Evolutionary conservation across 2,113 vertebrate species (phyloP).

Genomic region (Antigone vipio): DNA sequence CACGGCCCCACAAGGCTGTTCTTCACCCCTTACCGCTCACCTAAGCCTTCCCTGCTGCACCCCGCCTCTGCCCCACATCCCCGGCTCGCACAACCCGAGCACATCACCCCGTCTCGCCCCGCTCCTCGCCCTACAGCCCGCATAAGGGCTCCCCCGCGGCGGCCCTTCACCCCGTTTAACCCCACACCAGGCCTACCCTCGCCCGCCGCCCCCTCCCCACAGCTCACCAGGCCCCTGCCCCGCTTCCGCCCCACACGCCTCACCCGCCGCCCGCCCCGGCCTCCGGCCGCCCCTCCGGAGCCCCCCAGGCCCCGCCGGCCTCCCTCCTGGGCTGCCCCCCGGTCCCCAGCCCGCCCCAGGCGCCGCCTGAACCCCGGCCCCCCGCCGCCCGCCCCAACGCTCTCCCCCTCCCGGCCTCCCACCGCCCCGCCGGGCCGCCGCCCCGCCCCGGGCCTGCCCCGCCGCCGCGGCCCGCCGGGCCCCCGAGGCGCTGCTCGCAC

Average conservation of each 20-base stretch:
- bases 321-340: too few species aligned
- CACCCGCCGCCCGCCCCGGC: background rate
- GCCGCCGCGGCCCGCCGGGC: background rate
- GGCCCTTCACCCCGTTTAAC: background rate
- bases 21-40: background rate
- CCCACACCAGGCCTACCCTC: background rate
- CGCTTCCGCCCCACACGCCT: background rate
- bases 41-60: too few species aligned
- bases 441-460: background rate
- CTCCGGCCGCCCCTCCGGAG: background rate
- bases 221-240: background rate
- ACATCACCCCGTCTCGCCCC: background rate
- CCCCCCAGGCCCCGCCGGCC: too few species aligned
- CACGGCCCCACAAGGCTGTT: background rate
- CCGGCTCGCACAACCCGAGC: background rate
- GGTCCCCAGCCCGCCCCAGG: background rate
- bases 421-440: background rate
- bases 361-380: too few species aligned
- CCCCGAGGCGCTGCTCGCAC: background rate
- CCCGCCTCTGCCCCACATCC: background rate
- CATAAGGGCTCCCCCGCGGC: background rate
- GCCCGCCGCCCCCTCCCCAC: background rate
- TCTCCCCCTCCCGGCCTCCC: background rate
- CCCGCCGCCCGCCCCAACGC: too few species aligned
- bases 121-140: background rate